A percentile compares a stretch with the other conserved stretches of the same genome.
Evolutionary conservation across 2,888 invertebrate species (phyloP).

Genomic region (Rhagonycha lutea): DNA sequence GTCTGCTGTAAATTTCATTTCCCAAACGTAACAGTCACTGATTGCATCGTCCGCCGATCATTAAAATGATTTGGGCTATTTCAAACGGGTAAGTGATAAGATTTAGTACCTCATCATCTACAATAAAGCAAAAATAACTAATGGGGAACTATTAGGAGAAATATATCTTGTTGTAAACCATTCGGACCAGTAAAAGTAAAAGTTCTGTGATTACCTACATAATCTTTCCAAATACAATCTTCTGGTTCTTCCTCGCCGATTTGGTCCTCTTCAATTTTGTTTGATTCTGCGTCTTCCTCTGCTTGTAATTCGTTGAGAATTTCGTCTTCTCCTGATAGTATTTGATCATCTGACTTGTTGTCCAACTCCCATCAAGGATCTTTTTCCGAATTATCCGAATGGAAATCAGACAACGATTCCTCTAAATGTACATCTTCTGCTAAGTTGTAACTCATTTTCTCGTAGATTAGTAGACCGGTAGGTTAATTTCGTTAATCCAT

Average conservation of each 20-base stretch:
- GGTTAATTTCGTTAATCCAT: too few species aligned
- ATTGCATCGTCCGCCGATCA: too few species aligned
- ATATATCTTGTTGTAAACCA: neutral
- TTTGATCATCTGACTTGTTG: neutral
- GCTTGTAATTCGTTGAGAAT: neutral
- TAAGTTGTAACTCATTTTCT: neutral
- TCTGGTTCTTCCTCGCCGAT: neutral
- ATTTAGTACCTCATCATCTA: neutral
- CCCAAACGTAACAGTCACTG: too few species aligned
- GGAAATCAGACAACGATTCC: neutral
- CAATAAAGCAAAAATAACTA: neutral
- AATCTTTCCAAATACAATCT: neutral
- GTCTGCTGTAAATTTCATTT: too few species aligned
- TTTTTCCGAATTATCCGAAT: neutral
- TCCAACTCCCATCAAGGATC: neutral
- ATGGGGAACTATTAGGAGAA: neutral
- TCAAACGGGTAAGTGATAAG: too few species aligned
- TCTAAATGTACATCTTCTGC: neutral
- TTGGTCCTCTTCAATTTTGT: neutral
- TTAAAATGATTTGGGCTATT: too few species aligned
- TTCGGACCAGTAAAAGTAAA: neutral
- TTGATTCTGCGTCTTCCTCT: neutral
- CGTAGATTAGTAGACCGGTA: too few species aligned
- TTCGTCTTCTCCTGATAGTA: neutral
- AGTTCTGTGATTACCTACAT: neutral